A percentile compares a stretch with the other conserved stretches of the same genome.
These are phyloP conservation scores for Phrynosoma blainvillii DNA, from an alignment of 2,113 vertebrate genomes.

Conservation along the genomic window DNA sequence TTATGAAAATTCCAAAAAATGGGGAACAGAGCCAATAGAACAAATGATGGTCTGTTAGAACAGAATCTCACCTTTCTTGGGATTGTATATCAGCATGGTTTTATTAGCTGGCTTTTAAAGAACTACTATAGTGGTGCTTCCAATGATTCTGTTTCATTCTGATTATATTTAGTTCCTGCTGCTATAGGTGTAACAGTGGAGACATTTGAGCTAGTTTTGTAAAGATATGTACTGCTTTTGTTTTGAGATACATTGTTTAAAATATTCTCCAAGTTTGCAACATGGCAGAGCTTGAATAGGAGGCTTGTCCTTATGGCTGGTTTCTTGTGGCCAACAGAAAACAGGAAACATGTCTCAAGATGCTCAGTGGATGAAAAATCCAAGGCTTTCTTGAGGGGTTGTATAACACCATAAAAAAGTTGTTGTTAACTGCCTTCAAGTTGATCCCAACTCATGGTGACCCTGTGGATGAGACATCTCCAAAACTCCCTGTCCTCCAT, in stretches of 20 bases:
- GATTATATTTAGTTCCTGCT: not conserved
- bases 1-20: not conserved
- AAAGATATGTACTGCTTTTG: not conserved
- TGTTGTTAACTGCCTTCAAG: too few species aligned
- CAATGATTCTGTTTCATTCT: not conserved
- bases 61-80: not conserved
- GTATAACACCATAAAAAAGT: too few species aligned
- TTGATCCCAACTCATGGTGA: too few species aligned
- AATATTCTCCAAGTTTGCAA: not conserved
- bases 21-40: not conserved
- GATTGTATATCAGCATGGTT: not conserved
- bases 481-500: too few species aligned
- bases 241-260: not conserved
- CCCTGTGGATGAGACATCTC: too few species aligned
- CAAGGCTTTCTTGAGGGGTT: too few species aligned
- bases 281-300: not conserved
- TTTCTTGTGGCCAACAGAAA: not conserved
- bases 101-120: not conserved
- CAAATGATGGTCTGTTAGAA: not conserved
- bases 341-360: too few species aligned
- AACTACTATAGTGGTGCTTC: not conserved
- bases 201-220: not conserved
- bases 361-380: too few species aligned
- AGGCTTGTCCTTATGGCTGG: not conserved
- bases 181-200: not conserved